These are phyloP conservation scores for Schizopygopsis malacanthus DNA, from an alignment of 2,797 vertebrate genomes.

Conservation along the genomic window DNA sequence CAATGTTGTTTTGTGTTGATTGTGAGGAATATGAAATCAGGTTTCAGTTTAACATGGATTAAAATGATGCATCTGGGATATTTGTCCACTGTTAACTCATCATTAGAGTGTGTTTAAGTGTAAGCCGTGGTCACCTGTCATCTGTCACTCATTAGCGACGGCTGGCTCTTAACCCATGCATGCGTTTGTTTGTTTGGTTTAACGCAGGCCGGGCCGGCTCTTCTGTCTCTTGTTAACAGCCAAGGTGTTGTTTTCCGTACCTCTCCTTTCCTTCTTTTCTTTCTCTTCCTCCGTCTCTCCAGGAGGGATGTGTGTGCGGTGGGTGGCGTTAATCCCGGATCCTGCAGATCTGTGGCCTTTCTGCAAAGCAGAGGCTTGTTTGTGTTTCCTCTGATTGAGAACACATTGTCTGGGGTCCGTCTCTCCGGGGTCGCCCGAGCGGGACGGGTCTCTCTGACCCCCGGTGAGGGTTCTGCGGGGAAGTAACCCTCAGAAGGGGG, in stretches of 20 bases:
- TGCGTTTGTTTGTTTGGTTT: constrained; percentile 62
- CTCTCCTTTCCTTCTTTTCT: constrained; percentile 62
- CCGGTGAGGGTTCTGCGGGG: not conserved
- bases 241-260: constrained; percentile 64
- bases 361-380: constrained; percentile 59
- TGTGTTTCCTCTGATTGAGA: constrained; percentile 68
- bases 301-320: constrained; percentile 55
- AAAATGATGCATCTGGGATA: not conserved
- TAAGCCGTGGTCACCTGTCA: constrained; percentile 48
- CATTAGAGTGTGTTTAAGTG: not conserved
- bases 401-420: constrained; percentile 65
- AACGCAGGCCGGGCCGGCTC: constrained; percentile 51
- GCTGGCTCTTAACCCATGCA: constrained; percentile 55
- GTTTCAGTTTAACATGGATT: not conserved
- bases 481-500: constrained; percentile 27
- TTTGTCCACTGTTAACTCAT: not conserved
- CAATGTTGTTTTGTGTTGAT: too few relatives aligned
- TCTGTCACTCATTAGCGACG: constrained; percentile 59
- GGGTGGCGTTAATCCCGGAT: constrained; percentile 55
- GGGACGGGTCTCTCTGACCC: constrained; percentile 14
- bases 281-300: constrained; percentile 60
- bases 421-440: constrained; percentile 56
- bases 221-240: constrained; percentile 65
- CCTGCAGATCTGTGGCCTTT: constrained; percentile 55
- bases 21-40: not conserved